Conservation (phyloP, 23 tunicate species). For the Ascidia mentula region DNA sequence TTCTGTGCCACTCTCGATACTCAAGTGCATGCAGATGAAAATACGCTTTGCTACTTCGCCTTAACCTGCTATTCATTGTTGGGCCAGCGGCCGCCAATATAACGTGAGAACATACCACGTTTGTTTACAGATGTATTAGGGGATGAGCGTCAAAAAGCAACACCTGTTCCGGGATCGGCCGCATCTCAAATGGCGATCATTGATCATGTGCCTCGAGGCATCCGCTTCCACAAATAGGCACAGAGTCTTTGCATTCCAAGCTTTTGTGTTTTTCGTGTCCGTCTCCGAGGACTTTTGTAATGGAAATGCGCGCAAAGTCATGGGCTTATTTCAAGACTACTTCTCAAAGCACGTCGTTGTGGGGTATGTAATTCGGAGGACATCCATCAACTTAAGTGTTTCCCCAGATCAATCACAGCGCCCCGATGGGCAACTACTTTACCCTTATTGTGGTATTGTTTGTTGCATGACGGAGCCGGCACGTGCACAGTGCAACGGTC, state of each 20-base stretch:
- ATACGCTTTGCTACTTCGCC: too few relatives aligned
- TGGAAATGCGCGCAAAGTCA: neutral
- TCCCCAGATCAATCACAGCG: conserved; percentile 3
- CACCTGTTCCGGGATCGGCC: neutral
- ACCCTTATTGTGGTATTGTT: neutral
- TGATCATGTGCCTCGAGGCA: neutral
- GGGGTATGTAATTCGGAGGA: neutral
- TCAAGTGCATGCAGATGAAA: too few relatives aligned
- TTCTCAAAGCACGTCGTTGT: neutral
- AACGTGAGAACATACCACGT: neutral
- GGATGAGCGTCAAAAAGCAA: neutral
- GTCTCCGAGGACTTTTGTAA: neutral
- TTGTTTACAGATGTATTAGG: neutral
- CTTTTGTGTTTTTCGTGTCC: neutral
- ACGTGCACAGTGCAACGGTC: neutral
- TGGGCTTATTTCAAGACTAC: conserved; percentile 3
- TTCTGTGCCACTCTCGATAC: too few relatives aligned
- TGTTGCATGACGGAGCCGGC: neutral
- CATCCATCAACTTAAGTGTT: conserved; percentile 4
- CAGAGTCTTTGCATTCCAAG: neutral
- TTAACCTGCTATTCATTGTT: too few relatives aligned
- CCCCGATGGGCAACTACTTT: neutral
- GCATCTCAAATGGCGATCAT: neutral
- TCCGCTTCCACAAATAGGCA: neutral
- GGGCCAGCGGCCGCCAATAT: too few relatives aligned